Percentiles rank a stretch among this genome's conserved stretches.
phyloP scores from a whole-genome alignment of 2,113 vertebrate genomes.

The Pollachius pollachius region DNA sequence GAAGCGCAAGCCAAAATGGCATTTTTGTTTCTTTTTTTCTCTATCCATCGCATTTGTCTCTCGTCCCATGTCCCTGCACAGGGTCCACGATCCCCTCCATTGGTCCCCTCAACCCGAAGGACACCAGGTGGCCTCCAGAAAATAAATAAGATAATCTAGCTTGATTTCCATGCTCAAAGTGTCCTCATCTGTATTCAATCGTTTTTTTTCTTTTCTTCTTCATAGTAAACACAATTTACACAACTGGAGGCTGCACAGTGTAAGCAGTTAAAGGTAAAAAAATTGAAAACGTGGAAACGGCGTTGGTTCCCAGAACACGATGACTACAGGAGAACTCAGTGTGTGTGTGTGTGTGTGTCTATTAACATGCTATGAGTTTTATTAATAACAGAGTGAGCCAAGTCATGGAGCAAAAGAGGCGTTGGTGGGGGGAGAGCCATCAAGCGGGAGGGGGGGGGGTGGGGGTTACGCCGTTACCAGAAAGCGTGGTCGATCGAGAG shows the following conservation, averaged over 20 bases:
- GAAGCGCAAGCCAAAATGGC: constrained; percentile 26
- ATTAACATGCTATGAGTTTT: constrained; percentile 54
- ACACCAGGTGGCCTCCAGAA: constrained; percentile 40
- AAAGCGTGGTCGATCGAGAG: not conserved
- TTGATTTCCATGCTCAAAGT: constrained; percentile 47
- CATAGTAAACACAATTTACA: constrained; percentile 65
- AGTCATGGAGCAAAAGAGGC: too few relatives aligned
- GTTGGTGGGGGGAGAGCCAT: too few relatives aligned
- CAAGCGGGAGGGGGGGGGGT: too few relatives aligned
- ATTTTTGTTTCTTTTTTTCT: constrained; percentile 20
- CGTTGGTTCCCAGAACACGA: constrained; percentile 46
- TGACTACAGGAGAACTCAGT: constrained; percentile 40
- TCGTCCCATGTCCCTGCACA: constrained; percentile 29
- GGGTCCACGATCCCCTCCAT: constrained; percentile 28
- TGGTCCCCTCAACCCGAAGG: constrained; percentile 42
- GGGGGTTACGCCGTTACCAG: too few relatives aligned
- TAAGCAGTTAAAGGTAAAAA: constrained; percentile 36
- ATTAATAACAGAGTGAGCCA: too few relatives aligned
- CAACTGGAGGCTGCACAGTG: constrained; percentile 53
- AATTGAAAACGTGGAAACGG: constrained; percentile 37
- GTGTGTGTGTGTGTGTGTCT: constrained; percentile 23
- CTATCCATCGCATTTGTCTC: constrained; percentile 34
- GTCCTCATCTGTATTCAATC: constrained; percentile 42
- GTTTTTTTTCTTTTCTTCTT: constrained; percentile 13
- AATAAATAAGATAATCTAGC: constrained; percentile 28